Evolutionary conservation across 2,113 vertebrate genomes (phyloP).

Genomic region (Saguinus midas): DNA sequence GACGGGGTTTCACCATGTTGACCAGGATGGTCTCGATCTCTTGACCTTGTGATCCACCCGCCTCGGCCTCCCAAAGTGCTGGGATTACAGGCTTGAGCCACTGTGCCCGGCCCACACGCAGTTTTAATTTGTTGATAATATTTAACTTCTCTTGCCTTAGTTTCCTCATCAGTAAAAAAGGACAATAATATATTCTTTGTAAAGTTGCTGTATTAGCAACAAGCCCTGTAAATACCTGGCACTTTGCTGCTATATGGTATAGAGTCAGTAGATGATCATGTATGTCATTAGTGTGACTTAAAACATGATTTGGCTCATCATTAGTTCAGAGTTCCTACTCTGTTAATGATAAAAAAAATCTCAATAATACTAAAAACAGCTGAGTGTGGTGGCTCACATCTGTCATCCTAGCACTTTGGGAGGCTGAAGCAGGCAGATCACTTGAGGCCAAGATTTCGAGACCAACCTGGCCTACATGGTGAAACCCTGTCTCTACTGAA

Average conservation of each 20-base stretch:
- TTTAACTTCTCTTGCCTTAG: conserved; percentile 32
- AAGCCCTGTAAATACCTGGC: not conserved
- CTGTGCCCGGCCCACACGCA: no score
- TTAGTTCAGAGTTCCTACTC: not conserved
- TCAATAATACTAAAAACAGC: not conserved
- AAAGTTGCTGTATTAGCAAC: not conserved
- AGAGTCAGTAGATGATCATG: not conserved
- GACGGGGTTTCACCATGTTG: no score
- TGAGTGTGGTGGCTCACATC: no score
- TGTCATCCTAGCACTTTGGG: no score
- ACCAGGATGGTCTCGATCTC: no score
- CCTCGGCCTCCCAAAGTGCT: no score
- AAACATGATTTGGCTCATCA: not conserved
- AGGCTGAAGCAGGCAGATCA: no score
- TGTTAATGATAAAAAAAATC: conserved; percentile 18
- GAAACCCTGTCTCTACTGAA: no score
- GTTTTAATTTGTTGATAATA: not conserved
- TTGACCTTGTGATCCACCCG: no score
- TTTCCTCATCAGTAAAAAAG: conserved; percentile 4
- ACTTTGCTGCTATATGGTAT: not conserved
- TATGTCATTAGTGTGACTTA: not conserved
- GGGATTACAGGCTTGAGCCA: no score
- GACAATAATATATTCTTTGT: not conserved
- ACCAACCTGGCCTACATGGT: no score
- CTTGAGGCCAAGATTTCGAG: no score